Percentiles rank a stretch among this genome's conserved stretches.
These are phyloP conservation scores for Pogonocherus hispidulus DNA, from an alignment of 2,888 invertebrate genomes.

Conservation along the genomic window DNA sequence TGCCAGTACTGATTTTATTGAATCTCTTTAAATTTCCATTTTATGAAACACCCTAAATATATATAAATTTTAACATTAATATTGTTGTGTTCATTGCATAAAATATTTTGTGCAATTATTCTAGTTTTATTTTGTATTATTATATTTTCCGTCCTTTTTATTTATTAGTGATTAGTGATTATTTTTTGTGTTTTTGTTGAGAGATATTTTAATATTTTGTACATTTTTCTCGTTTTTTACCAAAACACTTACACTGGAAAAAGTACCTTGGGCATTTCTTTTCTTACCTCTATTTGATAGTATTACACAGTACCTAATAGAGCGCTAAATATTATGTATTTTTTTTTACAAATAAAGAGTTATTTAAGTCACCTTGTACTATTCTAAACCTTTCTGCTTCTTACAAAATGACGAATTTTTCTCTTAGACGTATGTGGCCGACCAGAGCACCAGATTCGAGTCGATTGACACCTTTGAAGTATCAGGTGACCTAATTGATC, in stretches of 20 bases:
- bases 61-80: too few relatives aligned
- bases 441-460: too few relatives aligned
- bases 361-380: slow-evolving; percentile 13
- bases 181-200: slow-evolving; percentile 23
- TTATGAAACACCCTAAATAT: too few relatives aligned
- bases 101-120: background rate
- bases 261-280: slow-evolving; percentile 47
- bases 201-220: slow-evolving; percentile 26
- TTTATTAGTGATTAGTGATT: slow-evolving; percentile 27
- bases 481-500: too few relatives aligned
- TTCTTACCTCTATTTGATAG: slow-evolving; percentile 19
- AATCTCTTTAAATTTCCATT: too few relatives aligned
- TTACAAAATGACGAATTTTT: too few relatives aligned
- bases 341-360: slow-evolving; percentile 42
- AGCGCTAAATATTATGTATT: slow-evolving; percentile 27
- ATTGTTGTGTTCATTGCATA: too few relatives aligned
- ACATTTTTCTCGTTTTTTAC: slow-evolving; percentile 33
- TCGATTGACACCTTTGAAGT: too few relatives aligned
- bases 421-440: too few relatives aligned
- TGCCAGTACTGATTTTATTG: too few relatives aligned
- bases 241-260: slow-evolving; percentile 28
- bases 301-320: slow-evolving; percentile 8
- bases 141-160: slow-evolving; percentile 44
- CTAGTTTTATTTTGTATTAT: slow-evolving; percentile 17
- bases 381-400: background rate